phyloP scores from a whole-genome alignment of 2,888 invertebrate species.

The Villa cingulata region DNA sequence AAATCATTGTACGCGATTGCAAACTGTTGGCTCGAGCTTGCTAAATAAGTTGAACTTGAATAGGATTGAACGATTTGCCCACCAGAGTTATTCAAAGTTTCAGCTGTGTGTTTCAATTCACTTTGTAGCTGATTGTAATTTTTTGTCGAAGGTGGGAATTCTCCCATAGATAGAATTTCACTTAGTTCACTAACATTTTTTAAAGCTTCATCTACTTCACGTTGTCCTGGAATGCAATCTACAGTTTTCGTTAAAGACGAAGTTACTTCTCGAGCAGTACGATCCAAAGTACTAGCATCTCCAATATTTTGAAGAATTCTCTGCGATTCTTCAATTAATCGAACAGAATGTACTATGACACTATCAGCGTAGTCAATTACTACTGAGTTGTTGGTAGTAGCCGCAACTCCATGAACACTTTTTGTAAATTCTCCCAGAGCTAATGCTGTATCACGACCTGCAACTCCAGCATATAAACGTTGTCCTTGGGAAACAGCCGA shows the following conservation, averaged over 20 bases:
- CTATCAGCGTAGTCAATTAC: conserved; percentile 61
- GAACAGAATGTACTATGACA: conserved; percentile 63
- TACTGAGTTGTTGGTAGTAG: conserved; percentile 48
- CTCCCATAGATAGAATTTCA: conserved; percentile 55
- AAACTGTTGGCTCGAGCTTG: conserved; percentile 62
- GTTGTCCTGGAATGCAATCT: conserved; percentile 81
- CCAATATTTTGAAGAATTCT: conserved; percentile 35
- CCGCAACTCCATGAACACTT: conserved; percentile 65
- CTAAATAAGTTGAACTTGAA: conserved; percentile 53
- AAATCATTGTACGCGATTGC: conserved; percentile 65
- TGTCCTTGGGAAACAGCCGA: conserved; percentile 75
- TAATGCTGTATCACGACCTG: conserved; percentile 67
- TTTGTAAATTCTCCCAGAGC: conserved; percentile 58
- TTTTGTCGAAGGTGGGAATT: conserved; percentile 61
- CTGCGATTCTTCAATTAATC: conserved; percentile 70
- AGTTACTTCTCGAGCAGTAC: conserved; percentile 59
- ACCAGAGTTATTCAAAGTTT: conserved; percentile 69
- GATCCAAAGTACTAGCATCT: conserved; percentile 42
- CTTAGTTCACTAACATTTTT: conserved; percentile 65
- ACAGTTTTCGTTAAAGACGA: conserved; percentile 50
- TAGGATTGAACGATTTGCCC: conserved; percentile 69
- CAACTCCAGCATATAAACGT: conserved; percentile 64
- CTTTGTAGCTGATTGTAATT: conserved; percentile 70
- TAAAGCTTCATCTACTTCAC: conserved; percentile 83
- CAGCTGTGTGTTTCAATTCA: conserved; percentile 74